Evolutionary conservation across 2,888 invertebrate genomes (phyloP).

Genomic region (Bhutanitis thaidina): DNA sequence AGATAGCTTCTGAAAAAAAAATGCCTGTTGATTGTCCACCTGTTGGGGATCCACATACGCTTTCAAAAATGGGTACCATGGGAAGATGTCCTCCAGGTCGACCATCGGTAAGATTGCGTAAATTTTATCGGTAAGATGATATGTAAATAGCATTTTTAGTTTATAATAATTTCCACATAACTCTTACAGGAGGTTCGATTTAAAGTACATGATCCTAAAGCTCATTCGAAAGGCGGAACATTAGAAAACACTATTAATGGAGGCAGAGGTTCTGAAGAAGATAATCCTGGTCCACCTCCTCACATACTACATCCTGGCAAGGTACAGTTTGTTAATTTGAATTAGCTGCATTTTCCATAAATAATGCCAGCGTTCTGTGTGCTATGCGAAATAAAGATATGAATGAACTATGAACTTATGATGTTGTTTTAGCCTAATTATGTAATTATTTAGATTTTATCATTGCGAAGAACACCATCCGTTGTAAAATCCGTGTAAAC

Average conservation of each 20-base stretch:
- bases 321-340: constrained; percentile 50
- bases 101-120: constrained; percentile 61
- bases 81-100: constrained; percentile 78
- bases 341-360: not conserved
- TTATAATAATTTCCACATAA: too few species aligned
- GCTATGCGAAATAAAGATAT: not conserved
- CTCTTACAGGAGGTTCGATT: constrained; percentile 93
- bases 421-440: not conserved
- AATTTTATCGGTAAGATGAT: too few species aligned
- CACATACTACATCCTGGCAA: constrained; percentile 93
- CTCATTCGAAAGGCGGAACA: constrained; percentile 94
- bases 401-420: not conserved
- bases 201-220: constrained; percentile 96
- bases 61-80: constrained; percentile 88
- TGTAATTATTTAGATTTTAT: not conserved
- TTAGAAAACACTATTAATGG: constrained; percentile 95
- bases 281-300: constrained; percentile 83
- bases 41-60: constrained; percentile 83
- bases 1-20: constrained; percentile 95
- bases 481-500: too few species aligned
- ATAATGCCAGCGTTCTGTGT: not conserved
- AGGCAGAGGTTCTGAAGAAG: constrained; percentile 82
- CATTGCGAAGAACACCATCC: constrained; percentile 1
- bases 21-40: constrained; percentile 89
- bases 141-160: too few species aligned